Evolutionary conservation across 2,113 vertebrate genomes (phyloP), one percentile per base, ranked within the genome.

Genomic region (Hemibagrus wyckioides): DNA sequence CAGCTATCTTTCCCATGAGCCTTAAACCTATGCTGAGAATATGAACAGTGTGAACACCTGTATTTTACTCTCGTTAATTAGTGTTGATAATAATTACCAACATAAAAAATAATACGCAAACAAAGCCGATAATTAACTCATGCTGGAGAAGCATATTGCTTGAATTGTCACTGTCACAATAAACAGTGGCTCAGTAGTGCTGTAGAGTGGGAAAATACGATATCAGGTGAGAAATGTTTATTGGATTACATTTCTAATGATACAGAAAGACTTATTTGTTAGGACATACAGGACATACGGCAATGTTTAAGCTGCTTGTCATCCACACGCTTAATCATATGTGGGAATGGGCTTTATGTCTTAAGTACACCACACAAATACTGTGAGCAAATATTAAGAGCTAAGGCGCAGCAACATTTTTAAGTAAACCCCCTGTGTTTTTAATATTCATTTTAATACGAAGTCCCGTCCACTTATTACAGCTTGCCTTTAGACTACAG

Each of bases 41-140:
- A 84, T 63, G 52, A 56, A 73, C 77, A 89, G 69, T 88, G 89
- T 75, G 87, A 90, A 90, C 48, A 41, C 44, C 57, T n/a, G 19
- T 82, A 56, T 87, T n/a, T 86, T 36, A 75, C 39, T 54, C 50
- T 73, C 25, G 57, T 85, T 52, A 85, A 56, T 50, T 80, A 8
- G 56, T 54, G 83, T 89, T 87, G 57, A 77, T 80, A 82, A 87
- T 89, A 77, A 87, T 85, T 77, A 87, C 30, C 21, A 30, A 50
- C 10, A 75, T 13, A 75, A 75, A 48, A 52, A 30, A 77, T 9
- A 25, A 80, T 28, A 36, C 52, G 10, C 6, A 56, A 80, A 57
- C 57, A 39, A 57, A 80, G 10, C 30, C 30, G 25, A 57, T 85
- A 80, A 79, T 85, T 79, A 61, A 61, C 56, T n/a, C 39, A 25